Evolutionary conservation across 2,888 invertebrate species (phyloP), one percentile per base, ranked within the genome.

Genomic region (Nymphalis urticae): DNA sequence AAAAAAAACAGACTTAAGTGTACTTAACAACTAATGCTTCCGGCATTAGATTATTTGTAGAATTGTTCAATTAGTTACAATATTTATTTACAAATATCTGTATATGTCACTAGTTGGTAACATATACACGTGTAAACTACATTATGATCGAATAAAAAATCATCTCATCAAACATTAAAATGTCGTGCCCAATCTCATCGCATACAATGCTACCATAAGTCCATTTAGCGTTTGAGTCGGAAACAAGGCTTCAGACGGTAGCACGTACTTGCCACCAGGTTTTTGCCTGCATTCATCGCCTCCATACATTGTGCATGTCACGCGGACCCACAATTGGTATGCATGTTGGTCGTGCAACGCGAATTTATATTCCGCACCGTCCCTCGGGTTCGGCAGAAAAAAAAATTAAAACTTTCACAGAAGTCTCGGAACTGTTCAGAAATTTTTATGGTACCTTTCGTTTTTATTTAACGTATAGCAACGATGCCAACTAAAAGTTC

Each of bases 321-420:
- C 75, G 70, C 72, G 71, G 70, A 60, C 68, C 64, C 72, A 48
- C 71, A 71, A 86, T 88, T 84, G 80, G 84, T 85, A 86, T 86
- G 85, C 87, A 81, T 72, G 75, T 58, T 58, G 58, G 74, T 78
- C 75, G 72, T 72, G 79, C 76, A 73, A 76, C 80, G 82, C 81
- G 78, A 83, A 85, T 86, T 84, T 83, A 84, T 86, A 84, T 83
- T 81, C 80, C 75, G 76, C 62, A 60, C 32, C 70, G 67, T 51
- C 58, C 32, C 64, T 66, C 62, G 69, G 64, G 71, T 68, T 72
- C 67, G 66, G 69, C 58, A 59, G 67, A 54, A 71, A 66, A 73
- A 67, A 53, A 63, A n/a, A 62, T 68, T 47, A 32, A 62, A 64
- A 63, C 64, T 73, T 73, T 68, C 66, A 70, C 64, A 71, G 72